Base-by-base conservation (phyloP, 2,113 vertebrate species). In the Capreolus pygargus region DNA sequence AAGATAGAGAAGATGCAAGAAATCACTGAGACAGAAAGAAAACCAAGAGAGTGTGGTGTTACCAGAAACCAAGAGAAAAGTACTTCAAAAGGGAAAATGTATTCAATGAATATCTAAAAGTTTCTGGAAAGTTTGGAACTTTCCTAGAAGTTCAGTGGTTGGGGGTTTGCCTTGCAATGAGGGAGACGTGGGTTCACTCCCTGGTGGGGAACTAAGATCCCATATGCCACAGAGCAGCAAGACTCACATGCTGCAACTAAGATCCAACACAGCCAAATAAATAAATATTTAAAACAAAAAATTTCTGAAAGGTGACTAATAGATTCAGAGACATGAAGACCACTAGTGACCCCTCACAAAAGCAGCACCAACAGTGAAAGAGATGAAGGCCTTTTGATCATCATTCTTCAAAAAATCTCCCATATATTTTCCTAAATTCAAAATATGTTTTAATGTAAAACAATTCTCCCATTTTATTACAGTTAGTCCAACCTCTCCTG, bases 381-480 rank as follows among this genome's bases (percentile, higher is more conserved):
- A 89, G 54, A 85, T 52, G 13, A 45, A 93, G 91, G 27, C 2
- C 27, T 87, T 94, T 6, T 27, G 16, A 43, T 45, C 13, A 70
- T 30, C 14, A 54, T 82, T 91, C 50, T 96, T 93, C 2, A 52
- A 95, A 96, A 93, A 91, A 47, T 15, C 19, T 91, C n/a, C 8
- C n/a, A 54, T 2, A n/a, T 11, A 30, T 30, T 97, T 83, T 86
- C 19, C 86, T 58, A 93, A 85, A 89, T 93, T 95, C 30, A 85
- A 96, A 93, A 93, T 78, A 64, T 78, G 14, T 93, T 95, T 96
- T 86, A 84, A 96, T n/a, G 33, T 57, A 93, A 94, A 91, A n/a
- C 21, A 88, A 58, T 43, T 89, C 33, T 95, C 27, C 45, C 57
- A 67, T 67, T 64, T 52, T 79, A 67, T 55, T 93, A 86, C 6